A percentile compares a stretch with the other conserved stretches of the same genome.
phyloP scores from a whole-genome alignment of 2,888 invertebrate genomes.

The Volucella zonaria region DNA sequence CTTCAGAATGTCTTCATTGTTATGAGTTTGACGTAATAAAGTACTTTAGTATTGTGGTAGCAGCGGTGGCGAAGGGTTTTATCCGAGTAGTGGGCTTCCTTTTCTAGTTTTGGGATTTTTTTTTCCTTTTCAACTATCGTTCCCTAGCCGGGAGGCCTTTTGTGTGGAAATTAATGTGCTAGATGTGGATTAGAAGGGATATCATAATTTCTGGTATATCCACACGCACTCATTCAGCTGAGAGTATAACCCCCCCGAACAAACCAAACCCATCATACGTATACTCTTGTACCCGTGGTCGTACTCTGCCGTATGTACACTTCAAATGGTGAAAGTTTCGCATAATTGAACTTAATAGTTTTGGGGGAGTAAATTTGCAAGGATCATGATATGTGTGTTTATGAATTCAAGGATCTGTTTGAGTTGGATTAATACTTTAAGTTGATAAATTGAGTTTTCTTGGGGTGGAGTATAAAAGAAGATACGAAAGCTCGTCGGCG shows the following conservation, averaged over 20 bases:
- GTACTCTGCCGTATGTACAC: conserved; percentile 18
- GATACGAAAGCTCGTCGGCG: no score
- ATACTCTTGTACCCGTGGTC: neutral
- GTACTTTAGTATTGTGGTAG: conserved; percentile 60
- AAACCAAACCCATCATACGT: conserved; percentile 4
- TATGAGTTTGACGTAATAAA: conserved; percentile 71
- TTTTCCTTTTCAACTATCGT: neutral
- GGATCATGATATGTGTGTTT: conserved; percentile 65
- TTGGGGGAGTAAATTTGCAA: conserved; percentile 50
- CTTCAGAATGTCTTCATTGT: conserved; percentile 71
- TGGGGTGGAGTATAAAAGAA: neutral
- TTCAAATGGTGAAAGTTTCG: conserved; percentile 68
- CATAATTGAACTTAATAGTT: conserved; percentile 73
- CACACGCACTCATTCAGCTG: no score
- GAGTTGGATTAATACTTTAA: conserved; percentile 45
- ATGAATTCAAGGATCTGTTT: conserved; percentile 56
- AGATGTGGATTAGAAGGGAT: conserved; percentile 69
- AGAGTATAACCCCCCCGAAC: conserved; percentile 18
- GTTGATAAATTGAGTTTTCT: conserved; percentile 28
- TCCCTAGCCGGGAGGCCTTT: conserved; percentile 52
- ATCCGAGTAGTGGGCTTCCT: conserved; percentile 21
- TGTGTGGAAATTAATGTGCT: conserved; percentile 69
- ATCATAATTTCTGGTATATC: conserved; percentile 64
- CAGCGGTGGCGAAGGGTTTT: conserved; percentile 30
- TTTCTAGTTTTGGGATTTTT: neutral